A percentile compares a stretch with the other conserved stretches of the same genome.
phyloP scores from a whole-genome alignment of 2,113 vertebrate genomes.

The Arothron firmamentum region DNA sequence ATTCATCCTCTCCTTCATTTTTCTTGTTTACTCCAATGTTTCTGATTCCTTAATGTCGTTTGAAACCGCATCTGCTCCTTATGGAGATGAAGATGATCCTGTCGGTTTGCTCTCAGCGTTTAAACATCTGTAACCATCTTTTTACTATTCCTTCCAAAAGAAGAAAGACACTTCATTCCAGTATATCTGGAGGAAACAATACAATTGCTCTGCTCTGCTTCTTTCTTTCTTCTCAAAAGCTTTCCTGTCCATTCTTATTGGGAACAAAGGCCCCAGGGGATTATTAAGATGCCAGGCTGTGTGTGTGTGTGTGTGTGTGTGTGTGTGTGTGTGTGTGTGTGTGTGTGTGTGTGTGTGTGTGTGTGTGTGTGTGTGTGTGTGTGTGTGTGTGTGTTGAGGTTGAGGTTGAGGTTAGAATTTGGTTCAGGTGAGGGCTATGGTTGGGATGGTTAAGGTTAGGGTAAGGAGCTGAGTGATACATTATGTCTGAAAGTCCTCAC shows the following conservation, averaged over 20 bases:
- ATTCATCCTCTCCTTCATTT: conserved; percentile 1
- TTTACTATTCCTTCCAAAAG: conserved; percentile 10
- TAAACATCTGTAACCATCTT: neutral
- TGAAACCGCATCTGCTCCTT: neutral
- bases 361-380: neutral
- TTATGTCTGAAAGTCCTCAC: too few species aligned
- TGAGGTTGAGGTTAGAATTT: too few species aligned
- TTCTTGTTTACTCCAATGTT: neutral
- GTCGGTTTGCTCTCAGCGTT: neutral
- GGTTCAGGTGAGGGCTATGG: too few species aligned
- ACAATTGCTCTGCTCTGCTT: conserved; percentile 1
- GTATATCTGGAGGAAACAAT: conserved; percentile 1
- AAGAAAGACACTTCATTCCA: conserved; percentile 17
- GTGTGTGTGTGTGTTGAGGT: neutral
- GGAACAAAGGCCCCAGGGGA: conserved; percentile 32
- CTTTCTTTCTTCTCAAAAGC: conserved; percentile 3
- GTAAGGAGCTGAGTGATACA: too few species aligned
- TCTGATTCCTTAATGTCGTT: neutral
- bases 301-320: neutral
- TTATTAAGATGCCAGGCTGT: conserved; percentile 37
- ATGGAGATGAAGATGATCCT: neutral
- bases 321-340: conserved; percentile 1
- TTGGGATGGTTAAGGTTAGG: too few species aligned
- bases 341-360: neutral
- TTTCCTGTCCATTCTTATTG: conserved; percentile 20